Base-by-base conservation (phyloP, 2,113 vertebrate species). In the Thamnophis sirtalis region DNA sequence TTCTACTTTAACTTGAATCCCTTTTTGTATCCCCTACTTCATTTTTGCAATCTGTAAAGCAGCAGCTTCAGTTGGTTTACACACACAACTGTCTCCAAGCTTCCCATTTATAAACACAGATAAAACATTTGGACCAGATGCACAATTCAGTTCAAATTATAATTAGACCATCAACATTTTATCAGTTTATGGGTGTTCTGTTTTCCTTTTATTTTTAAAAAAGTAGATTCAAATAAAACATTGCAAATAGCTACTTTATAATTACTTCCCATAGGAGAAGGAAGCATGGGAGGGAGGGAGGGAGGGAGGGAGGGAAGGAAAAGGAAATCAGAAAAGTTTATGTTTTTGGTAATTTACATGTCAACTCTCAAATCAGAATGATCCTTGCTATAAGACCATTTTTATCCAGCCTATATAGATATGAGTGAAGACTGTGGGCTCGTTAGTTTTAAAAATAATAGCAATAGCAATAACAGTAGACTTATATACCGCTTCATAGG, bases 1-100 rank as follows among this genome's bases (percentile, higher is more conserved):
- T 93, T 95, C 94, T 85, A 95, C 94, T 96, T 96, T 95, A 96
- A 90, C 84, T 91, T 96, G 92, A 97, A 92, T 94, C 94, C 50
- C 15, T 93, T 95, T 95, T 96, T 94, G 55, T 93, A 94, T 90
- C 92, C 92, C 95, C 58, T 92, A 84, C 38, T 53, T 95, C 94
- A 95, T 92, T 93, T 96, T 94, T 96, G 90, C 92, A 93, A 96
- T 95, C 94, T 89, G 95, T 92, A 94, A 95, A 92, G 53, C 92
- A 94, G 86, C 68, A 90, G 13, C 22, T 92, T 86, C 93, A 94
- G 58, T 87, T 90, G 55, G 6, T 94, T 89, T 89, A 92, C 90
- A 50, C 24, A 93, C 8, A 90, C 87, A 94, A 88, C 92, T 60
- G 11, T 92, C 54, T 92, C 56, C 87, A 88, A 85, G 51, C 15